Evolutionary conservation across 2,888 invertebrate genomes (phyloP).

Genomic region (Cataglyphis altisquamis): DNA sequence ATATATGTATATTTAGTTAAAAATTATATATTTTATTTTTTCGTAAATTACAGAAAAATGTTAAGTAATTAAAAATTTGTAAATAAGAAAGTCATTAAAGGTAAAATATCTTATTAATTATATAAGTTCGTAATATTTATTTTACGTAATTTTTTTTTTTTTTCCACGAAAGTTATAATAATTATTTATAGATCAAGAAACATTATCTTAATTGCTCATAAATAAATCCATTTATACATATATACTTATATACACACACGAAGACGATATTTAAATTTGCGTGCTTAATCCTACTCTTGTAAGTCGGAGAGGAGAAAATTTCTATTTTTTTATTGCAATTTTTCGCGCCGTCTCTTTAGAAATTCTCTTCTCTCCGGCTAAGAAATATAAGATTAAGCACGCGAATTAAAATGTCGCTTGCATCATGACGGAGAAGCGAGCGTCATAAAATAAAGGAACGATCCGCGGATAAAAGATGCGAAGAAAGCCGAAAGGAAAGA

Average conservation of each 20-base stretch:
- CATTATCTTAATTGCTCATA: background rate
- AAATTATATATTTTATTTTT: background rate
- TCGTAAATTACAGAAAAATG: background rate
- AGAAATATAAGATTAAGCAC: background rate
- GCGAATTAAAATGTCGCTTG: constrained; percentile 30
- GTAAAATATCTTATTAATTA: background rate
- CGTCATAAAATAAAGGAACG: constrained; percentile 46
- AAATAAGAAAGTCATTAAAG: background rate
- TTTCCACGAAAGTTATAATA: background rate
- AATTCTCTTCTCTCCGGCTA: background rate
- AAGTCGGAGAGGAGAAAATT: background rate
- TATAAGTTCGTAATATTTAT: background rate
- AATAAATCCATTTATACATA: background rate
- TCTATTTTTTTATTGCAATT: background rate
- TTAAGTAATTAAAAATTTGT: background rate
- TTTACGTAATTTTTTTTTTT: background rate
- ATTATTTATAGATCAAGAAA: background rate
- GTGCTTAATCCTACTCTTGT: background rate
- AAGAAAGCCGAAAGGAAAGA: constrained; percentile 65
- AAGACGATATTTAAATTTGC: constrained; percentile 23
- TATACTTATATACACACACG: background rate
- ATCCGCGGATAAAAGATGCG: constrained; percentile 53
- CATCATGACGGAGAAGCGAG: constrained; percentile 9
- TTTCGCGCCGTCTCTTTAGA: background rate
- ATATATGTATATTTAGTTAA: background rate